phyloP scores from a whole-genome alignment of 2,113 vertebrate species.

The Alligator sinensis region DNA sequence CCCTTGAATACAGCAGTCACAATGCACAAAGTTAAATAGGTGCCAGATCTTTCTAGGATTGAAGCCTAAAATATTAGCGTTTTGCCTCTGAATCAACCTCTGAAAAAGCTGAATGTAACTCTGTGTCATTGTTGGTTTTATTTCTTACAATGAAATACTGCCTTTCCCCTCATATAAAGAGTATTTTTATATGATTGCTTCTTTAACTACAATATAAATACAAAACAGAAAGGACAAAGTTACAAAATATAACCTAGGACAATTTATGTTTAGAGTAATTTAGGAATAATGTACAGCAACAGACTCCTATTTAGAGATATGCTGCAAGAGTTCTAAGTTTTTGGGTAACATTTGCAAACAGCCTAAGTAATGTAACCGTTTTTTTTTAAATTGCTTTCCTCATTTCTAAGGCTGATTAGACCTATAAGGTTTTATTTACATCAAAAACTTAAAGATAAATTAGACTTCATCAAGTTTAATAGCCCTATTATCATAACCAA shows the following conservation, averaged over 20 bases:
- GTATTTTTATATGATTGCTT: not conserved
- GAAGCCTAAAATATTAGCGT: not conserved
- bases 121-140: not conserved
- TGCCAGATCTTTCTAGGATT: not conserved
- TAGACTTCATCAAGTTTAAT: not conserved
- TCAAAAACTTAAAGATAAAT: not conserved
- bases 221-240: not conserved
- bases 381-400: rapidly evolving
- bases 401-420: not conserved
- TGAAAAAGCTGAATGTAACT: not conserved
- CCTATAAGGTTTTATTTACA: not conserved
- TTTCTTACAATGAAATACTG: not conserved
- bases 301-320: not conserved
- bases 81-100: not conserved
- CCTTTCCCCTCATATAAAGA: not conserved
- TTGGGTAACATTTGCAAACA: not conserved
- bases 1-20: not conserved
- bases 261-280: not conserved
- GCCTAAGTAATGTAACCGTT: not conserved
- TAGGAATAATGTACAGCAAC: not conserved
- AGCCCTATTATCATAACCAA: not conserved
- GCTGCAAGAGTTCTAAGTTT: not conserved
- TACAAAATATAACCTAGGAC: not conserved
- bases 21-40: not conserved
- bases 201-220: not conserved